Evolutionary conservation across 30 jellyfish, hydroid and myxozoan genomes (phyloP), one percentile per base, ranked within the genome.

Genomic region (Hydractinia symbiolongicarpus): DNA sequence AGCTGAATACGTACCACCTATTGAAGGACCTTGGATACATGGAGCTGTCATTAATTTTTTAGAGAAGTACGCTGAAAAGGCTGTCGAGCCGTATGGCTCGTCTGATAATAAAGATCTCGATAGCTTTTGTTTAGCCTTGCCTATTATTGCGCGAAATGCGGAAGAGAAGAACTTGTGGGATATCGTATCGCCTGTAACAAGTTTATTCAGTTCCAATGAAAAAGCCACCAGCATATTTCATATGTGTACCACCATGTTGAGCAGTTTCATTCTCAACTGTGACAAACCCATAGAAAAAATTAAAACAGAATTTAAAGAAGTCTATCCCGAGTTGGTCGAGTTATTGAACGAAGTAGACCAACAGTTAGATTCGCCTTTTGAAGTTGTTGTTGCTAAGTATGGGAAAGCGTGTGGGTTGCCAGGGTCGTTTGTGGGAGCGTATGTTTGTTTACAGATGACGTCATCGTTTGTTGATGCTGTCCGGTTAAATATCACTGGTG

Each of bases 11-110:
- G 79, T 52, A 8, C 78, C 78, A 5, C 81, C 85, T 5, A 16
- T 77, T 52, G 85, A 77, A 55, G 85, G 85, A 5, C 85, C 78
- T 77, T 77, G 85, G 85, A 50, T 77, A 13, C 78, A 77, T 77
- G 56, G 76, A 57, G 82, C 79, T 0, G 85, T 77, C 5, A 57
- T 77, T n/a, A 15, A 30, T 51, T 77, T 77, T 54, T 14, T 77
- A 20, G 81, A 77, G 10, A 77, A 77, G 16, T 77, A 77, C 58
- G 85, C 15, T 9, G 54, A 21, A 55, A 52, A 60, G 54, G 80
- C 51, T 54, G 77, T 9, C 5, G 54, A 61, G 49, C 53, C 53
- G 16, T 58, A 20, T 19, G 85, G 85, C 52, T 78, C 6, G 5
- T 49, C 78, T 61, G 79, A 55, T n/a, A 52, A 61, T 49, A 77